phyloP scores from a whole-genome alignment of 2,888 invertebrate genomes.

The Oscheius onirici region DNA sequence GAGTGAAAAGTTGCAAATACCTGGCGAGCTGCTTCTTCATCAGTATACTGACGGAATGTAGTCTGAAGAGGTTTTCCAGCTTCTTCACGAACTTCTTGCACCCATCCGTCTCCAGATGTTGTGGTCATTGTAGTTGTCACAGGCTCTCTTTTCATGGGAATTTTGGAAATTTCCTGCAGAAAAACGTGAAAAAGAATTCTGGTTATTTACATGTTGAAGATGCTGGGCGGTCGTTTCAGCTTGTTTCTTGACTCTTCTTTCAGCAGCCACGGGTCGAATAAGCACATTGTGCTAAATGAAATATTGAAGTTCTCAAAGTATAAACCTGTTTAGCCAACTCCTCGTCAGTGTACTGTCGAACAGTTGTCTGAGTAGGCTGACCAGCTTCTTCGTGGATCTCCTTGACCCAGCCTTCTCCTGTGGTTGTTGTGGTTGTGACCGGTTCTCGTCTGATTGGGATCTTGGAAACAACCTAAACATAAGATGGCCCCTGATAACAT shows the following conservation, averaged over 20 bases:
- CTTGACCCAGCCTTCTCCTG: conserved; percentile 32
- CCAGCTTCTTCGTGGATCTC: conserved; percentile 41
- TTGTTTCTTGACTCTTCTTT: conserved; percentile 10
- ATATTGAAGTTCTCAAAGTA: neutral
- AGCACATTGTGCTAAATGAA: conserved; percentile 7
- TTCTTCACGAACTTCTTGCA: conserved; percentile 34
- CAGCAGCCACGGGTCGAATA: conserved; percentile 5
- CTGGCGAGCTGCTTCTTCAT: conserved; percentile 15
- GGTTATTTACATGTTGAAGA: conserved; percentile 34
- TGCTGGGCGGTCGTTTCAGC: conserved; percentile 1
- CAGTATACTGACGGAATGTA: conserved; percentile 25
- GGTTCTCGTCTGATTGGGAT: neutral
- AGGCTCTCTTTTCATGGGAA: conserved; percentile 15
- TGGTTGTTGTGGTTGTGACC: neutral
- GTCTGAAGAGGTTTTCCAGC: conserved; percentile 23
- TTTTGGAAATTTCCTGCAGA: neutral
- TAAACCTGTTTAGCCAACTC: conserved; percentile 7
- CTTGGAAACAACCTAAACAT: neutral
- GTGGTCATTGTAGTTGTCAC: conserved; percentile 19
- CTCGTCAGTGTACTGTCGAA: conserved; percentile 20
- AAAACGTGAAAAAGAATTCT: neutral
- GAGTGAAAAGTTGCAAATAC: conserved; percentile 14
- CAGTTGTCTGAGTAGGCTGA: conserved; percentile 31
- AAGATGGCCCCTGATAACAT: too few species aligned
- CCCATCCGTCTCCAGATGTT: conserved; percentile 37